Conservation (phyloP, 2,888 invertebrate genomes). For the Apocheima hispidaria region DNA sequence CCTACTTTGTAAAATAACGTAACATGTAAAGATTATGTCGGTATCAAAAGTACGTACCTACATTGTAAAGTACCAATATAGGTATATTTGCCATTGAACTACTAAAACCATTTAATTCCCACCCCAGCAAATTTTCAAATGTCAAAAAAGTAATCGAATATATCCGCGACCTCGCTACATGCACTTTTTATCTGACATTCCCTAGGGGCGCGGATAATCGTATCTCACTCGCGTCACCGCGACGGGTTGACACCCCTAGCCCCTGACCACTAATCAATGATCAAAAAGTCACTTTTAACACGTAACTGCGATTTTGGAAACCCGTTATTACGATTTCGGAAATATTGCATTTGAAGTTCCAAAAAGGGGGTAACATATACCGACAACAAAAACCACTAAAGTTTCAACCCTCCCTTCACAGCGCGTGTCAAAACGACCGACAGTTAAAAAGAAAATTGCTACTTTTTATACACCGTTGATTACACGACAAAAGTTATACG, state of each 20-base stretch:
- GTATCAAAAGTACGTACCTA: no score
- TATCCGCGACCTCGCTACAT: conserved; percentile 54
- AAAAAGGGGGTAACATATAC: conserved; percentile 69
- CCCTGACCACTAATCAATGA: conserved; percentile 72
- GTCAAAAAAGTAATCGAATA: conserved; percentile 55
- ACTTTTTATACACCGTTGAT: conserved; percentile 60
- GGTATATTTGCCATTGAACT: conserved; percentile 3
- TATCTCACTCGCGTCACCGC: conserved; percentile 77
- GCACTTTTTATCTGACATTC: conserved; percentile 62
- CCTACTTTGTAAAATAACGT: neutral
- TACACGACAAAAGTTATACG: conserved; percentile 60
- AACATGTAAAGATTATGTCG: no score
- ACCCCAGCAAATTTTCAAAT: conserved; percentile 47
- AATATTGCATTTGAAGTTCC: conserved; percentile 44
- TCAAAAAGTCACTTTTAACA: conserved; percentile 34
- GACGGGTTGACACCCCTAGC: conserved; percentile 68
- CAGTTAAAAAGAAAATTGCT: conserved; percentile 62
- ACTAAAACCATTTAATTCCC: conserved; percentile 33
- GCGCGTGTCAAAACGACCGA: conserved; percentile 60
- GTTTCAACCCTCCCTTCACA: conserved; percentile 58
- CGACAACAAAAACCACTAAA: conserved; percentile 74
- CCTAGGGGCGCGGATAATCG: conserved; percentile 73
- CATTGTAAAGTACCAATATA: neutral
- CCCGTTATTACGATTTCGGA: conserved; percentile 54
- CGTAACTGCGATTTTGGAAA: conserved; percentile 39